Evolutionary conservation across 2,888 invertebrate genomes (phyloP).

Genomic region (Sycophila texana): DNA sequence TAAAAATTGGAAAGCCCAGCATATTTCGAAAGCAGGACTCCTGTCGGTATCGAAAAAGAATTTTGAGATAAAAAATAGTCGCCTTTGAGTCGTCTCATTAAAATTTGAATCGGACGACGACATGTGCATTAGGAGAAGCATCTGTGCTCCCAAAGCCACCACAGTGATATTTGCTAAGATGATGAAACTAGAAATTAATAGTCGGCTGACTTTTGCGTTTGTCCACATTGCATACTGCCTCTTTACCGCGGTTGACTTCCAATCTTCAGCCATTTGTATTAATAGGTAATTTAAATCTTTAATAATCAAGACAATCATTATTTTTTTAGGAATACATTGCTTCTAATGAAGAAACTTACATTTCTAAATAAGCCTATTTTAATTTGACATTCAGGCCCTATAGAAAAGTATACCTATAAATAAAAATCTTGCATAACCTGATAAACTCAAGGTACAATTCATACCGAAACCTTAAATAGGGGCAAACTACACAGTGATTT

Average conservation of each 20-base stretch:
- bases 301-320: not conserved
- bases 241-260: not conserved
- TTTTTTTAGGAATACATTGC: too few relatives aligned
- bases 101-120: not conserved
- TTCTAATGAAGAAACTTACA: too few relatives aligned
- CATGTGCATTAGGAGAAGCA: slow-evolving; percentile 19
- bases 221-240: slow-evolving; percentile 40
- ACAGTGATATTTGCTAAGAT: slow-evolving; percentile 22
- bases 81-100: not conserved
- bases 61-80: slow-evolving; percentile 42
- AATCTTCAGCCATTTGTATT: slow-evolving; percentile 27
- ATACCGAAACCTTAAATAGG: too few relatives aligned
- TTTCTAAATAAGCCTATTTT: too few relatives aligned
- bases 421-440: too few relatives aligned
- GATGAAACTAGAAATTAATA: slow-evolving; percentile 1
- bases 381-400: too few relatives aligned
- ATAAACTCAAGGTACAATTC: too few relatives aligned
- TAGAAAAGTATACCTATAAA: too few relatives aligned
- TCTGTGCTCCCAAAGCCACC: slow-evolving; percentile 5
- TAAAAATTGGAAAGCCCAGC: slow-evolving; percentile 42
- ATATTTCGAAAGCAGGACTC: slow-evolving; percentile 40
- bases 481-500: too few relatives aligned
- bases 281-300: slow-evolving; percentile 47
- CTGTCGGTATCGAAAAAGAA: slow-evolving; percentile 45
- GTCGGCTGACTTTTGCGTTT: slow-evolving; percentile 29